A percentile compares a stretch with the other conserved stretches of the same genome.
phyloP scores from a whole-genome alignment of 2,797 vertebrate species.

The Ataeniobius toweri region DNA sequence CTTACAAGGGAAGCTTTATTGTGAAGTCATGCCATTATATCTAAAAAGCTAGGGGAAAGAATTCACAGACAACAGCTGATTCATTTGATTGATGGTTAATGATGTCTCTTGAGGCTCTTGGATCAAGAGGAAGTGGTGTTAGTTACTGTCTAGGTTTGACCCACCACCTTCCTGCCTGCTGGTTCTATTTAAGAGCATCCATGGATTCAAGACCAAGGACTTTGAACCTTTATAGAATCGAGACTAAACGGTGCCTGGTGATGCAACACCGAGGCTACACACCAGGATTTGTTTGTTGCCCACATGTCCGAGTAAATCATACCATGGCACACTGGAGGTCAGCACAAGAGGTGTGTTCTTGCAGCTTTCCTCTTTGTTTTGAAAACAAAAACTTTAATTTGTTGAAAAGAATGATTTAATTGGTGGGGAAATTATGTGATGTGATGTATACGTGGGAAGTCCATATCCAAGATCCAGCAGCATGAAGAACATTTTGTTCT shows the following conservation, averaged over 20 bases:
- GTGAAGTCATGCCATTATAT: not conserved
- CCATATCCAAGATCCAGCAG: not conserved
- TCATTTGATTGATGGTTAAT: constrained; percentile 44
- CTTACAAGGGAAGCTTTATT: not conserved
- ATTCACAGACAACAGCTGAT: constrained; percentile 8
- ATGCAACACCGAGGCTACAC: constrained; percentile 18
- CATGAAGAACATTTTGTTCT: not conserved
- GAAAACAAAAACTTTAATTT: not conserved
- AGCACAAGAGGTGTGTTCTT: not conserved
- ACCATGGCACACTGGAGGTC: constrained; percentile 16
- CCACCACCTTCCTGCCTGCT: constrained; percentile 66
- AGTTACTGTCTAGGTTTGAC: constrained; percentile 61
- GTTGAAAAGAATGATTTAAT: not conserved
- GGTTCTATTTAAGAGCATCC: constrained; percentile 64
- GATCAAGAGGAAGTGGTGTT: constrained; percentile 70
- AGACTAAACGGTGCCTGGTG: constrained; percentile 47
- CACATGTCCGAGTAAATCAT: constrained; percentile 44
- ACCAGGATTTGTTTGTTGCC: constrained; percentile 38
- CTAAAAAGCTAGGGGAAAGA: not conserved
- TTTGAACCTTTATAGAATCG: constrained; percentile 43
- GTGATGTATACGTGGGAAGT: not conserved
- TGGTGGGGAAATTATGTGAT: not conserved
- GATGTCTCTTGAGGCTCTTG: constrained; percentile 41
- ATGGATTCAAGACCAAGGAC: constrained; percentile 45
- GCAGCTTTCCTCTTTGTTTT: not conserved